Percentiles rank a stretch among this genome's conserved stretches.
phyloP scores from a whole-genome alignment of 2,888 invertebrate genomes.

The Apotomis betuletana region DNA sequence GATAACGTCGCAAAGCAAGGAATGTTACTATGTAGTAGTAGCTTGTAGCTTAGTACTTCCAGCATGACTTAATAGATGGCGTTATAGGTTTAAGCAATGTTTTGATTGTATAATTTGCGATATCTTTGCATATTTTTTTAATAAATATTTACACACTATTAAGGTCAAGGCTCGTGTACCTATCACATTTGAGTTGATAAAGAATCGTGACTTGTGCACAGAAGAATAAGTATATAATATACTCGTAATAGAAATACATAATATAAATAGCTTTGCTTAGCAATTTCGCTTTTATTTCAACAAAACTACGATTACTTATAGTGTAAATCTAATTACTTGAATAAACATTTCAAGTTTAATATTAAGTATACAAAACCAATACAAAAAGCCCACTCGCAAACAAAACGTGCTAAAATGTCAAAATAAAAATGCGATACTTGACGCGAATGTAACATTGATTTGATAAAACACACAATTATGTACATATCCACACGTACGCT shows the following conservation, averaged over 20 bases:
- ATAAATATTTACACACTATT: neutral
- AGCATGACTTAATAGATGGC: neutral
- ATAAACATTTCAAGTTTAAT: slow-evolving; percentile 2
- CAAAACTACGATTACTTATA: no score
- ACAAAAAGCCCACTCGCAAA: slow-evolving; percentile 10
- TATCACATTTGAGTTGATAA: neutral
- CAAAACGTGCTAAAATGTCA: slow-evolving; percentile 35
- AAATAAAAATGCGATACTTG: slow-evolving; percentile 30
- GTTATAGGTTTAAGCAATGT: neutral
- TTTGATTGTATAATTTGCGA: no score
- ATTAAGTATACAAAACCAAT: neutral
- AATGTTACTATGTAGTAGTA: neutral
- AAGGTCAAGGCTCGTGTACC: neutral
- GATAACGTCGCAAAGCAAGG: neutral
- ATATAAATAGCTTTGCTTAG: neutral
- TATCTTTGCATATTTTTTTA: no score
- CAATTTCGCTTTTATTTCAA: neutral
- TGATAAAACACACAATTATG: slow-evolving; percentile 28
- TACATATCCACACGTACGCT: slow-evolving; percentile 35
- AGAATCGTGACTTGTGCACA: neutral
- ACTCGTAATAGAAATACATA: neutral
- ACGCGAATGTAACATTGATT: slow-evolving; percentile 5
- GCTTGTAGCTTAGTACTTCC: neutral
- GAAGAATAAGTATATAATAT: neutral
- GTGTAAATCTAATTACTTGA: neutral